These are phyloP conservation scores for Coturnix japonica DNA, from an alignment of 2,113 vertebrate species.

Conservation along the genomic window DNA sequence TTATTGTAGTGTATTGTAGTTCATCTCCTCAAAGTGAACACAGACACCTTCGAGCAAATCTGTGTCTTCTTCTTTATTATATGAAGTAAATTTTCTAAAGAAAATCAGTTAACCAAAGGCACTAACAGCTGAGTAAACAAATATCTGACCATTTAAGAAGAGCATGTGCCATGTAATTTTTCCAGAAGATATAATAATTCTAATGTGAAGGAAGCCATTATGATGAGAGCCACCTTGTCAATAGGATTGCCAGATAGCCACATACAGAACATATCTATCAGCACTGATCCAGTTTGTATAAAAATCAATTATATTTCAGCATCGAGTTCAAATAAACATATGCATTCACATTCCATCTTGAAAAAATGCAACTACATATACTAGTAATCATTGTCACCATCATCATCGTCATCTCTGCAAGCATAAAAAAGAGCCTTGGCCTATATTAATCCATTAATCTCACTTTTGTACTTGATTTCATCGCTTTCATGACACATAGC, in stretches of 20 bases:
- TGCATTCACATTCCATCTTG: not conserved
- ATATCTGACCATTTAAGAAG: not conserved
- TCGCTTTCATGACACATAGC: not conserved
- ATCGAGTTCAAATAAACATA: not conserved
- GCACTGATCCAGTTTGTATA: not conserved
- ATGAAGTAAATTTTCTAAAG: not conserved
- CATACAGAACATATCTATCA: not conserved
- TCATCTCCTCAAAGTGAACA: not conserved
- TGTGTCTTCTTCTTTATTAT: slow-evolving; percentile 4
- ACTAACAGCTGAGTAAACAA: not conserved
- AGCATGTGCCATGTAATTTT: not conserved
- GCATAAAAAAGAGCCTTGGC: not conserved
- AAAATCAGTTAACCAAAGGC: not conserved
- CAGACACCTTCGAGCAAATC: not conserved
- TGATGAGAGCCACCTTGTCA: not conserved
- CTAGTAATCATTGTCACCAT: too few species aligned
- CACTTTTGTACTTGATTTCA: not conserved
- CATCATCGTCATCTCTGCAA: not conserved
- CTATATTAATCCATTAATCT: not conserved
- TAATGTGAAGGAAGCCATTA: not conserved
- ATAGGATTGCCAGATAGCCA: not conserved
- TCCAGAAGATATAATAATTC: not conserved
- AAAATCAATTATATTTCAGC: not conserved
- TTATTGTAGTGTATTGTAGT: not conserved
- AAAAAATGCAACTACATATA: not conserved